Percentiles rank a stretch among this genome's conserved stretches.
Evolutionary conservation across 2,797 vertebrate species (phyloP).

Genomic region (Cottoperca gobio): DNA sequence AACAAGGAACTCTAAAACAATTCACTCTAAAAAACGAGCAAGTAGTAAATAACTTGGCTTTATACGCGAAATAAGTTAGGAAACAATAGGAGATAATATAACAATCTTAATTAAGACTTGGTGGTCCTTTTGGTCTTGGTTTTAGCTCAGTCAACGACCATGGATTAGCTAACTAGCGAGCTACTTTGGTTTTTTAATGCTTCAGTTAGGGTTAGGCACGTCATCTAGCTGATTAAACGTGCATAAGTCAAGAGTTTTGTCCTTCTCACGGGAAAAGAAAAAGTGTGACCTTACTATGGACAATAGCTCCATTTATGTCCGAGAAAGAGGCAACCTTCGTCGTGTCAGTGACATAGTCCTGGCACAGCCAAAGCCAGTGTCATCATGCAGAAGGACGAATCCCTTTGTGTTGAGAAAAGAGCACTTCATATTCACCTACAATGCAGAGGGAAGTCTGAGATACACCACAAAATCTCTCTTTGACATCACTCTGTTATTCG

Average conservation of each 20-base stretch:
- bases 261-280: constrained; percentile 5
- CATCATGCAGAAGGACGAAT: constrained; percentile 75
- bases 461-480: constrained; percentile 94
- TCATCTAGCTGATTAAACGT: neutral
- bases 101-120: accelerated
- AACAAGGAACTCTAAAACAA: neutral
- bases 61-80: neutral
- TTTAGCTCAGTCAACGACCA: neutral
- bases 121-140: neutral
- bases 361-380: constrained; percentile 64
- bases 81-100: neutral
- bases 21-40: neutral
- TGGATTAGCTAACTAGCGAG: constrained; percentile 20
- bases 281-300: constrained; percentile 44
- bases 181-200: neutral
- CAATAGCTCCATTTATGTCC: constrained; percentile 86
- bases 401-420: constrained; percentile 86
- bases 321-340: constrained; percentile 90
- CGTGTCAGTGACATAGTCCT: constrained; percentile 79
- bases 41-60: neutral
- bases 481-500: constrained; percentile 90
- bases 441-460: constrained; percentile 91
- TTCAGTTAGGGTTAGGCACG: neutral
- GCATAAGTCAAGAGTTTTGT: constrained; percentile 1
- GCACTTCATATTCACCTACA: constrained; percentile 95